Evolutionary conservation across 2,888 invertebrate genomes (phyloP), one percentile per base, ranked within the genome.

Genomic region (Parelbella ahira): DNA sequence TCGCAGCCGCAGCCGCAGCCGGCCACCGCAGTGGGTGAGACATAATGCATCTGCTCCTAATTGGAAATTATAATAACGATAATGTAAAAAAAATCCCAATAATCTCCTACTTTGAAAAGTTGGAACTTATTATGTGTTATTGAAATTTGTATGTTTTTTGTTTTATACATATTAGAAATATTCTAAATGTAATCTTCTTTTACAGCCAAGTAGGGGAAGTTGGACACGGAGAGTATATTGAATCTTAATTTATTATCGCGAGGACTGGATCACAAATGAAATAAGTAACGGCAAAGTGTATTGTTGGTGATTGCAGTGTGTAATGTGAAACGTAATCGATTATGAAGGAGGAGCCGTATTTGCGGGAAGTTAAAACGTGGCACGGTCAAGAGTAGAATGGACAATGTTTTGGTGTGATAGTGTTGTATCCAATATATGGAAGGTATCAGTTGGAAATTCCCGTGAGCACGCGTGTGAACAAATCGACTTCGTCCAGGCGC

Each of bases 361-460:
- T 66, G 55, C 76, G 84, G 83, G 84, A 80, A 74, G 62, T 66
- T 66, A 65, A 63, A 67, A 55, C 47, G 66, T 56, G 68, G 70
- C 54, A 56, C 54, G 71, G 73, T 69, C 64, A 56, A 27, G 53
- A 68, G 78, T 63, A 51, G 82, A 67, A 48, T 81, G 82, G 87
- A 87, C 86, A 83, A 70, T 75, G 74, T 68, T 76, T 66, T 82
- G 87, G 84, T 76, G 77, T 82, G 87, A 68, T 72, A 82, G 87
- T 86, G 87, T 86, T 87, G 87, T 87, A 86, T 87, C 87, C 87
- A 78, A 70, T 79, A 68, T 69, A 75, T 82, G 86, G 87, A 86
- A 86, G 84, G 78, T 63, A 71, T 60, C 54, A 69, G 75, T 56
- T 55, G 70, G 77, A 68, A 70, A 68, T 77, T 83, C 84, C 86